phyloP scores from a whole-genome alignment of 2,888 invertebrate species.

The Graphium colonna region DNA sequence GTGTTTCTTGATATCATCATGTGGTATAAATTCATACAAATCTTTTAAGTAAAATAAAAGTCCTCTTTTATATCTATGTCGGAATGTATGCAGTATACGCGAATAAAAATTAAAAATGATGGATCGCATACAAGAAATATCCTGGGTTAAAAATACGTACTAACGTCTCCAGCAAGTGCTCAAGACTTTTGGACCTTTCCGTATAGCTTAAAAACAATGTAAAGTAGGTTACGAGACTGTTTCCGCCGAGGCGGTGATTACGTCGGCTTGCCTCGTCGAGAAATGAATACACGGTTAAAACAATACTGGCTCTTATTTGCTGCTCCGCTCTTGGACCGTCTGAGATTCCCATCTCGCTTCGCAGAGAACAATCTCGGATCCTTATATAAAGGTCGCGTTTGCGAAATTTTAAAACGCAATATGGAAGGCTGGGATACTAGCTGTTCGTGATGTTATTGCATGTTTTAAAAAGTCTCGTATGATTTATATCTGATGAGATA shows the following conservation, averaged over 20 bases:
- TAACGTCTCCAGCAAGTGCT: background rate
- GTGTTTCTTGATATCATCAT: no score
- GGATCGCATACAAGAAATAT: background rate
- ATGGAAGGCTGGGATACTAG: background rate
- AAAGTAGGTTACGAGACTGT: constrained; percentile 20
- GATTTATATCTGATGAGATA: no score
- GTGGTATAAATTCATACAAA: no score
- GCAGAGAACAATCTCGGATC: constrained; percentile 13
- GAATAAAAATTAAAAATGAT: background rate
- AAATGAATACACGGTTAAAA: constrained; percentile 21
- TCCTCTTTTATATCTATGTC: no score
- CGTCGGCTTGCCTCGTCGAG: constrained; percentile 9
- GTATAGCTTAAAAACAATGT: constrained; percentile 5
- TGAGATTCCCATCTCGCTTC: constrained; percentile 12
- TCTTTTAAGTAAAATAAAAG: no score
- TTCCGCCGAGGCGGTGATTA: constrained; percentile 17
- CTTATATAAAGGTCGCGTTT: constrained; percentile 13
- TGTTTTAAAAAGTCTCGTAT: no score
- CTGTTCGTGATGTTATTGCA: background rate
- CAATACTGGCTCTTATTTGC: constrained; percentile 20
- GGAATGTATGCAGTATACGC: no score
- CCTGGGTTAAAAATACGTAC: background rate
- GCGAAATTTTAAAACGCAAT: constrained; percentile 8
- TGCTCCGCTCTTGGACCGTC: constrained; percentile 9
- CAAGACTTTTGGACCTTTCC: background rate